Base-by-base conservation (phyloP, 2,888 invertebrate genomes). In the Tetragonula carbonaria region DNA sequence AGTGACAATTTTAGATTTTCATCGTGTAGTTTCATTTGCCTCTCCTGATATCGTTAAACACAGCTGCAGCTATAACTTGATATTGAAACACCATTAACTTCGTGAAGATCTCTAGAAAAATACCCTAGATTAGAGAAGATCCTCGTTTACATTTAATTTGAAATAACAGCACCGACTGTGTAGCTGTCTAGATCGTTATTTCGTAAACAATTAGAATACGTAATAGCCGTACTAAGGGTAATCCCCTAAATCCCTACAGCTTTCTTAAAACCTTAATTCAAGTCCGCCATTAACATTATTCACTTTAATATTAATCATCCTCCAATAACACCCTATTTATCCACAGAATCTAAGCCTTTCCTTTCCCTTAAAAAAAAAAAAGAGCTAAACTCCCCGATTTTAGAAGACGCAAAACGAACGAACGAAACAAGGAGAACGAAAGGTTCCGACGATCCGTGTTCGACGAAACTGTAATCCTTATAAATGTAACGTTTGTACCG, bases 291-390 rank as follows among this genome's bases (percentile, higher is more conserved):
- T 59, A 59, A 59, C 57, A 4, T 59, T 23, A 59, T 59, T 5
- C n/a, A 59, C 14, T 23, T 5, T 59, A 1, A 59, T 59, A 59
- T n/a, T 33, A 33, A 5, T 59, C n/a, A n/a, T 45, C 45, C n/a
- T 5, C 2, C n/a, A n/a, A 62, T 16, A 16, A 62, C 14, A 62
- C 18, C 28, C 3, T 23, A 18, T 45, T 45, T 11, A 8, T 23
- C 62, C 23, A 6, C 62, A 16, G 28, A 28, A 4, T 59, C 62
- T 23, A 8, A 16, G 8, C 0, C 33, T 11, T 65, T 0, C 4
- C 28, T 5, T 0, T 0, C 21, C 1, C 33, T 4, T 0, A 21
- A 8, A 1, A 11, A 33, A 1, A 33, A 21, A 8, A 1, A 11
- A 33, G 2, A 14, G 8, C 45, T 11, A 45, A 66, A 38, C 16